Base-by-base conservation (phyloP, 1,140 invertebrate genomes). In the Philopotamus ludificatus region DNA sequence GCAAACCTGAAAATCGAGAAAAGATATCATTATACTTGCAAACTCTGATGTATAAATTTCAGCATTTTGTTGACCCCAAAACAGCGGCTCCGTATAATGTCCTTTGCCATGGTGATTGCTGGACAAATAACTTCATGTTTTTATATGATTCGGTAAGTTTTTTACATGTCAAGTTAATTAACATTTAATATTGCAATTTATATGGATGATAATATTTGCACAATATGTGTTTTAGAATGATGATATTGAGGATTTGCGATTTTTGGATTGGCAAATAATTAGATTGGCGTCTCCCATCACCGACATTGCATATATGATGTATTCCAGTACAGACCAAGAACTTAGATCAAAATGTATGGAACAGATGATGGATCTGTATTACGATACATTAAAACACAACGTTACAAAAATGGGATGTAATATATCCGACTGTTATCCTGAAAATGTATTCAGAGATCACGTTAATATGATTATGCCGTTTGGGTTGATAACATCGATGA, bases 231-330 rank as follows among this genome's bases (percentile, higher is more conserved):
- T 68, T 55, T 62, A 74, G 70, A 66, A 72, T 20, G 68, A 51
- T 10, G 63, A 62, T 2, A 73, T 79, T 21, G 67, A 73, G 28
- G 77, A 83, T 28, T 71, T 80, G n/a, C 71, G 77, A 63, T 73
- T 83, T 0, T 65, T 86, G 10, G 86, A 87, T 67, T 84, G 81
- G 71, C 85, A 87, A 72, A 71, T 85, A 9, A 74, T 77, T 9
- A 74, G 82, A 2, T 80, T 81, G 54, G 79, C 80, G 1, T 85
- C 84, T 1, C 85, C 85, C 2, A 78, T 83, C 1, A 79, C 79
- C 1, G 85, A 87, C 63, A 65, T 87, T 45, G 78, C 79, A 0
- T 85, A 86, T 66, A 84, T 82, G 62, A 72, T 87, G 2, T 86
- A 82, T 63, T 78, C 79, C 67, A 81, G 80, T 54, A 81, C 84